Base-by-base conservation (phyloP, 1,140 invertebrate species). In the Paraescarpia echinospica region DNA sequence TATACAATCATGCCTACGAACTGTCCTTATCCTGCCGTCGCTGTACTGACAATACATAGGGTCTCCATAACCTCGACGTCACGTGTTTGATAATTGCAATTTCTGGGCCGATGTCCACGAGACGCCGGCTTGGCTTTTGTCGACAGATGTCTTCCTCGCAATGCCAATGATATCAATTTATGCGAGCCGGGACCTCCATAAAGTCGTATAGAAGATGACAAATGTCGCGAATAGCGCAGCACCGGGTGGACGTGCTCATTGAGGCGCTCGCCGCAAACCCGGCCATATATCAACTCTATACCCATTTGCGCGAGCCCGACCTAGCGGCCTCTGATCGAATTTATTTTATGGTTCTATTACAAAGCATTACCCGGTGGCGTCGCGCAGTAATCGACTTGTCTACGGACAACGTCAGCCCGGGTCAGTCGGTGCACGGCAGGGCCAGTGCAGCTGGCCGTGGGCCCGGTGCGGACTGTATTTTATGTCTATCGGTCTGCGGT, bases 331-430 rank as follows among this genome's bases (percentile, higher is more conserved):
- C 59, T 77, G 59, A 77, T 77, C 59, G 59, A 77, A 77, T 77
- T 77, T 77, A 77, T 77, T 77, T 77, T 77, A 77, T 77, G 59
- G 59, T 77, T 77, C 59, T 77, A 77, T 77, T 77, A 77, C 59
- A 77, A 77, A 77, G 59, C 59, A 77, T 77, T 77, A 77, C 59
- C 59, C 59, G 27, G 59, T 77, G 59, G 59, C 59, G 59, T 18
- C 59, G 59, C 59, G 4, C 59, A 77, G 59, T 77, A 77, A 77
- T 77, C 59, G 59, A 27, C 59, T 18, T 77, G 59, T 77, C 59
- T 77, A 18, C 59, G 59, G 59, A 77, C 59, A 77, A 4, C 59
- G 59, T 77, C 59, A 77, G 59, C 27, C 22, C 8, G 59, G 59
- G 59, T 77, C 59, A 77, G 59, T 22, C 59, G 59, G 59, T 77